These are phyloP conservation scores for Sarcoramphus papa DNA, from an alignment of 2,797 vertebrate genomes.

Conservation along the genomic window DNA sequence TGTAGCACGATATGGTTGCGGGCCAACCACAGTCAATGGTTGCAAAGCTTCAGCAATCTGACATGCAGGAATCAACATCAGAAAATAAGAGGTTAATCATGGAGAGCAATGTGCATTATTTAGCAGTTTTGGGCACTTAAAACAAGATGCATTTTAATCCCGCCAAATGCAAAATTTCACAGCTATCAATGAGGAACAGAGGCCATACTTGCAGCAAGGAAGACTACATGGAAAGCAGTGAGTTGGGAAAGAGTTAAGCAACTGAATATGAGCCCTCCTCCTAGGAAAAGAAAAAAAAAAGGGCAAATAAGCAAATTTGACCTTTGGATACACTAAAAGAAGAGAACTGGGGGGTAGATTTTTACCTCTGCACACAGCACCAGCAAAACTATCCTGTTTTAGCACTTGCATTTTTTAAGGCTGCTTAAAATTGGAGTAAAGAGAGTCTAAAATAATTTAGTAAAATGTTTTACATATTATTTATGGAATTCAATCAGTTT, in stretches of 20 bases:
- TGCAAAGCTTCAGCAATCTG: background rate
- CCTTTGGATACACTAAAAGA: constrained; percentile 2
- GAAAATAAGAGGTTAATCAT: background rate
- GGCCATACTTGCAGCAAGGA: background rate
- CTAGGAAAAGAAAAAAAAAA: background rate
- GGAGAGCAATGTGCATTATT: fast-evolving
- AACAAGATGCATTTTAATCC: background rate
- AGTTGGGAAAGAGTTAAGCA: background rate
- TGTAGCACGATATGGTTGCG: fast-evolving
- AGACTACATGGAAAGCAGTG: background rate
- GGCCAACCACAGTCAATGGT: background rate
- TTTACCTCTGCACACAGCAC: background rate
- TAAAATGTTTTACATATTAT: background rate
- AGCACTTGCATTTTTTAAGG: background rate
- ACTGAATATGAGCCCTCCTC: background rate
- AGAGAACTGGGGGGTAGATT: background rate
- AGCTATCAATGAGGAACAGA: fast-evolving
- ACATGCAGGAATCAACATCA: background rate
- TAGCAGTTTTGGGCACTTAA: background rate
- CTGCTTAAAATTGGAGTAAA: background rate
- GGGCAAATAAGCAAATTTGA: background rate
- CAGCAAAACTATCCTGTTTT: background rate
- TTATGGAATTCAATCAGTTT: background rate
- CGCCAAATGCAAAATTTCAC: background rate
- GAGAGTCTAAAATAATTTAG: background rate